Conservation (phyloP, 1,140 invertebrate species). For the Danaus melanippus region DNA sequence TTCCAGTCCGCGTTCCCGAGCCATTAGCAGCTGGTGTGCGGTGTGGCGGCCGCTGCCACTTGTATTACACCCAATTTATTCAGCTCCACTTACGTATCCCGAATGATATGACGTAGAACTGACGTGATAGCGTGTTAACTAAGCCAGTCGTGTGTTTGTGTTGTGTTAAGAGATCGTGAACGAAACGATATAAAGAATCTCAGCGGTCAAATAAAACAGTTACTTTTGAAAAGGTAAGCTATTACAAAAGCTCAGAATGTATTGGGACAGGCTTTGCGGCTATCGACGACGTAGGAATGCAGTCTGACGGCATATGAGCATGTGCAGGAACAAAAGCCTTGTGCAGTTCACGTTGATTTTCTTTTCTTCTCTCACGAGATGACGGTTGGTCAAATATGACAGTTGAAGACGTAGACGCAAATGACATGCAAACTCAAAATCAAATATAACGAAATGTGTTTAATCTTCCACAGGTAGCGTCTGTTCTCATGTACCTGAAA, state of each 20-base stretch:
- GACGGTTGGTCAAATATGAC: constrained; percentile 26
- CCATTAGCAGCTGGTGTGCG: constrained; percentile 54
- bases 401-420: constrained; percentile 26
- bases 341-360: constrained; percentile 54
- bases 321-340: constrained; percentile 69
- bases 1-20: constrained; percentile 61
- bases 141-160: constrained; percentile 44
- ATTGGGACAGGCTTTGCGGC: constrained; percentile 59
- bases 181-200: constrained; percentile 41
- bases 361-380: constrained; percentile 43
- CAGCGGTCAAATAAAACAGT: constrained; percentile 53
- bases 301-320: constrained; percentile 63
- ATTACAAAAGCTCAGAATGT: constrained; percentile 56
- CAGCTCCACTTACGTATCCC: constrained; percentile 41
- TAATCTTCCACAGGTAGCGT: constrained; percentile 50
- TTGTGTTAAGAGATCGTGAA: constrained; percentile 33
- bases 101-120: constrained; percentile 57
- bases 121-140: constrained; percentile 30
- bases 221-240: constrained; percentile 69
- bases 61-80: constrained; percentile 49
- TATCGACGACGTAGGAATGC: constrained; percentile 66
- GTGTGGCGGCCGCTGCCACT: constrained; percentile 40
- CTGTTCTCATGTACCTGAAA: constrained; percentile 51
- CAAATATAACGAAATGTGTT: constrained; percentile 31
- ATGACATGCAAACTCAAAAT: constrained; percentile 28